Evolutionary conservation across 2,797 vertebrate genomes (phyloP).

Genomic region (Phrynocephalus guinanensis): DNA sequence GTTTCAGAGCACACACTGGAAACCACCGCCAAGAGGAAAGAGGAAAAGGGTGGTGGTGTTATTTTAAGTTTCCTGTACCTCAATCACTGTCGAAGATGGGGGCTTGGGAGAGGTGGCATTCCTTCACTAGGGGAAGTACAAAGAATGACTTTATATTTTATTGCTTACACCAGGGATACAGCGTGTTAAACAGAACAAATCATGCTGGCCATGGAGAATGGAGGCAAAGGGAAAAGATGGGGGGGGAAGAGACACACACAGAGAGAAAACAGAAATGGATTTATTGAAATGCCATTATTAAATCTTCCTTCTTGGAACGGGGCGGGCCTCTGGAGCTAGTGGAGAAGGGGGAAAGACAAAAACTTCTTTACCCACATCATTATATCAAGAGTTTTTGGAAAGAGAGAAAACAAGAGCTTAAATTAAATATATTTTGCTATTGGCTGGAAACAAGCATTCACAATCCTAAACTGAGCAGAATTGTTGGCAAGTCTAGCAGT

Average conservation of each 20-base stretch:
- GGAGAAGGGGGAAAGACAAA: conserved; percentile 59
- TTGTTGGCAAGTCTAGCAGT: not conserved
- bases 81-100: conserved; percentile 47
- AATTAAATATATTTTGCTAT: conserved; percentile 30
- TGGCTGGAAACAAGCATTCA: not conserved
- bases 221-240: conserved; percentile 3
- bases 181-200: not conserved
- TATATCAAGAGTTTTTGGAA: conserved; percentile 56
- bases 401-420: conserved; percentile 46
- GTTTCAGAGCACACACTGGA: conserved; percentile 24
- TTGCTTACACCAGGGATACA: conserved; percentile 50
- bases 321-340: conserved; percentile 43
- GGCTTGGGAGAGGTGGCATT: conserved; percentile 43
- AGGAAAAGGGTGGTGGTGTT: conserved; percentile 49
- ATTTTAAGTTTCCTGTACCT: conserved; percentile 41
- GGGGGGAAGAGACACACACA: too few species aligned
- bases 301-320: conserved; percentile 28
- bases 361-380: conserved; percentile 45
- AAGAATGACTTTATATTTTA: conserved; percentile 42
- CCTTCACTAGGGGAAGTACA: conserved; percentile 43
- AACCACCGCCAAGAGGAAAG: conserved; percentile 55
- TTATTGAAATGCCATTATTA: conserved; percentile 43
- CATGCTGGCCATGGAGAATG: not conserved
- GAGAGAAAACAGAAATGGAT: conserved; percentile 27
- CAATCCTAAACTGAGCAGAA: not conserved